Conservation (phyloP, 2,888 invertebrate species). For the Spodoptera exigua region DNA sequence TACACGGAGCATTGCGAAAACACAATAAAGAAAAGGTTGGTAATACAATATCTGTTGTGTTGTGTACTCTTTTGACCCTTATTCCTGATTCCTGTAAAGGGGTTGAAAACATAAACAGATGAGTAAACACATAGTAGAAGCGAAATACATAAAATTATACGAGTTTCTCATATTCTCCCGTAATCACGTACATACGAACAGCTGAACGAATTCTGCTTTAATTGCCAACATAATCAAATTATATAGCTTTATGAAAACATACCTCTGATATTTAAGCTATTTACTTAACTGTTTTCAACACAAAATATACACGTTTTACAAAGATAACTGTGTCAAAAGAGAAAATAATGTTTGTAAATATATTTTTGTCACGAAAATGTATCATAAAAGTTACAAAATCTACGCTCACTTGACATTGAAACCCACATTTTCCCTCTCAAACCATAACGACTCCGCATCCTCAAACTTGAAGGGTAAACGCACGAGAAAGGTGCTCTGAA, state of each 20-base stretch:
- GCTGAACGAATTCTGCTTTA: too few species aligned
- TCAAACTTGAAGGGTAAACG: conserved; percentile 40
- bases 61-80: conserved; percentile 45
- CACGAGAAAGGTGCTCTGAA: conserved; percentile 43
- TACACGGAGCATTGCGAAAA: conserved; percentile 22
- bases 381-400: conserved; percentile 10
- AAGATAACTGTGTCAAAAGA: too few species aligned
- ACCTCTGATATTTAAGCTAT: too few species aligned
- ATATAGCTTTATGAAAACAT: too few species aligned
- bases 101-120: conserved; percentile 25
- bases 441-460: conserved; percentile 41
- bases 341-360: too few species aligned
- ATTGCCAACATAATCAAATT: too few species aligned
- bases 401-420: conserved; percentile 23
- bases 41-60: conserved; percentile 39
- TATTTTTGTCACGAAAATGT: too few species aligned
- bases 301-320: too few species aligned
- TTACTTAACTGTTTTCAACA: too few species aligned
- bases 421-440: conserved; percentile 21
- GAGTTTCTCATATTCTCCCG: background rate
- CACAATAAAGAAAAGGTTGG: conserved; percentile 28
- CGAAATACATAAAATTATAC: background rate
- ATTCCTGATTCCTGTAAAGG: conserved; percentile 40
- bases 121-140: conserved; percentile 5
- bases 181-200: too few species aligned